Base-by-base conservation (phyloP, 2,113 vertebrate genomes). In the Vulpes ferrilata region DNA sequence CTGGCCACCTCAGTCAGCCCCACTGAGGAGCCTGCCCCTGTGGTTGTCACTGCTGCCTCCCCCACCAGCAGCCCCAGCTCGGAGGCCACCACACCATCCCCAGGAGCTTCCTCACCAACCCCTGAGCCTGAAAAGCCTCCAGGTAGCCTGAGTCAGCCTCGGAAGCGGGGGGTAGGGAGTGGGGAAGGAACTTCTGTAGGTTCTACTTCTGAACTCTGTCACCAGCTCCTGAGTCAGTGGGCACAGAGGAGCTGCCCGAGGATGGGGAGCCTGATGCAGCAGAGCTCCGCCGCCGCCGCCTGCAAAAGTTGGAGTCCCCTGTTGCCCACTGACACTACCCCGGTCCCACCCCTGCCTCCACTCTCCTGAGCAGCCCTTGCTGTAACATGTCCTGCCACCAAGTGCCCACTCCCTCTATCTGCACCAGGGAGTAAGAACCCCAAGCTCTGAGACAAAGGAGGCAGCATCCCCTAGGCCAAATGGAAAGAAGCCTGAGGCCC, bases 201-300 rank as follows among this genome's bases (percentile, higher is more conserved):
- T 53, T 27, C 57, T 30, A 82, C 67, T 30, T 32, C 55, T 51
- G n/a, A 76, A 43, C 16, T 59, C 53, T 78, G n/a, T 91, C 90
- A n/a, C 11, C 85, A 95, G 60, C 94, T 27, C 85, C 71, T 0
- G 97, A 87, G 48, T 91, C 80, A 0, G 74, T 92, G 76, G 96
- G 97, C 5, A 22, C 84, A 0, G 98, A 95, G 62, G 98, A 80
- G 35, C 97, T 95, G 0, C 97, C 98, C 0, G 98, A 98, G 15
- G 98, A 98, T 0, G 99, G 98, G 0, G 99, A 99, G 73, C 99
- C 99, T 0, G 99, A 99, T 4, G 97, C 99, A 0, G 99, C 99
- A 0, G 99, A 99, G 95, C 98, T 99, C 53, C 99, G 99, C 69
- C 98, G 99, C n/a, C 99, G 99, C 7, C 99, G 99, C 19, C 99